phyloP scores from a whole-genome alignment of 2,113 vertebrate species.

The Mustelus asterias region DNA sequence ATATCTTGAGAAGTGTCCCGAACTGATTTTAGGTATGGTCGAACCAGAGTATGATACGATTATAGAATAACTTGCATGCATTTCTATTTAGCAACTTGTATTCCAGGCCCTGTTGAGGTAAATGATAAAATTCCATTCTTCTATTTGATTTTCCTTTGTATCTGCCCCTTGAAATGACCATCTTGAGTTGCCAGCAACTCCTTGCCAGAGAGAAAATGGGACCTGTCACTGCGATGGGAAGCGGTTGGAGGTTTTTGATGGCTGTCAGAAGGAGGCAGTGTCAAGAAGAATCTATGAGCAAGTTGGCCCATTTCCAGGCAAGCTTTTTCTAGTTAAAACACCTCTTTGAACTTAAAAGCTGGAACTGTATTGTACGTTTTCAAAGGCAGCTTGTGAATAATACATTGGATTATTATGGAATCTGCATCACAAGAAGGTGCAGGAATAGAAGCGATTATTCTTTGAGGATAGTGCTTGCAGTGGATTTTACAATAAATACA shows the following conservation, averaged over 20 bases:
- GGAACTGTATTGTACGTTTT: neutral
- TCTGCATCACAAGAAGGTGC: neutral
- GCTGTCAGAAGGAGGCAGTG: neutral
- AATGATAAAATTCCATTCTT: neutral
- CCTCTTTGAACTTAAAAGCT: conserved; percentile 16
- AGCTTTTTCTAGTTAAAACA: conserved; percentile 8
- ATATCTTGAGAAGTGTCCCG: neutral
- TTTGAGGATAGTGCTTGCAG: neutral
- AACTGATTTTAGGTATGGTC: neutral
- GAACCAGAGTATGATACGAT: neutral
- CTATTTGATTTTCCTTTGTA: neutral
- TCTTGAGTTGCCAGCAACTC: no score
- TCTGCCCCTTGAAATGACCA: neutral
- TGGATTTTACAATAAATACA: neutral
- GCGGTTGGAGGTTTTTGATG: neutral
- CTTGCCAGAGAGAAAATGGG: neutral
- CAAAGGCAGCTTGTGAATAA: conserved; percentile 19
- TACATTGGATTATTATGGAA: conserved; percentile 22
- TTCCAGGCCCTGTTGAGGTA: neutral
- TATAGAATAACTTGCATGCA: neutral
- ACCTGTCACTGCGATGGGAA: neutral
- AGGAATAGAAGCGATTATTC: neutral
- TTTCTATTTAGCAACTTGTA: neutral
- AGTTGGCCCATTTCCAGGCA: neutral
- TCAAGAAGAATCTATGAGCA: neutral